These are phyloP conservation scores for Pristionchus exspectatus DNA, from an alignment of 2,888 invertebrate species.

Conservation along the genomic window DNA sequence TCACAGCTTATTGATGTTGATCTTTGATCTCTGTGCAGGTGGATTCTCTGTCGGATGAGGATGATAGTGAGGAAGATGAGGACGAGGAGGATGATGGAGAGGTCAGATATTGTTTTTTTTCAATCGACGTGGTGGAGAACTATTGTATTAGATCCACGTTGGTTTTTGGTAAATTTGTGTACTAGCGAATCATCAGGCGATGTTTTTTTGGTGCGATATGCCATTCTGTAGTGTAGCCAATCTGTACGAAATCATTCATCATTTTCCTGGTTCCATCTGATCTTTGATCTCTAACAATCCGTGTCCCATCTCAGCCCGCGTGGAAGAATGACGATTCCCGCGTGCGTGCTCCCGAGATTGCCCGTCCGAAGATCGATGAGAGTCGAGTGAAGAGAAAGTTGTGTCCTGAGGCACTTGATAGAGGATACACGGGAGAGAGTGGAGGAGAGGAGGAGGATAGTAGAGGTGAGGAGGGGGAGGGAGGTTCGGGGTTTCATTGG, in stretches of 20 bases:
- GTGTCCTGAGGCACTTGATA: slow-evolving; percentile 52
- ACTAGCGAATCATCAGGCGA: background rate
- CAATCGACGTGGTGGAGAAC: background rate
- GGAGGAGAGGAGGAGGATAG: slow-evolving; percentile 28
- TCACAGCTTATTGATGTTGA: background rate
- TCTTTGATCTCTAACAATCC: slow-evolving; percentile 26
- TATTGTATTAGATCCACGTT: background rate
- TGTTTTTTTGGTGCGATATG: background rate
- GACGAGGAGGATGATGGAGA: slow-evolving; percentile 58
- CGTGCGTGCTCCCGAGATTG: background rate
- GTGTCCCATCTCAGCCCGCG: background rate
- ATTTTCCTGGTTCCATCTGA: background rate
- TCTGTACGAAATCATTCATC: no score
- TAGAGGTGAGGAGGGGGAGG: background rate
- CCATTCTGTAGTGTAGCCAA: no score
- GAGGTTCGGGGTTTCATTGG: background rate
- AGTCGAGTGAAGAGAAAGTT: slow-evolving; percentile 49
- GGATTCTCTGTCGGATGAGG: slow-evolving; percentile 69
- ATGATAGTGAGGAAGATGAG: slow-evolving; percentile 61
- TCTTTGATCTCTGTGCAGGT: slow-evolving; percentile 59
- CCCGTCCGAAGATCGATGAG: slow-evolving; percentile 25
- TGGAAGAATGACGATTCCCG: background rate
- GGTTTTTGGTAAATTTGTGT: background rate
- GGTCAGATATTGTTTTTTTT: background rate
- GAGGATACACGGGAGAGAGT: slow-evolving; percentile 47